Conservation (phyloP, 2,113 vertebrate genomes). For the Corythoichthys haematopterus region DNA sequence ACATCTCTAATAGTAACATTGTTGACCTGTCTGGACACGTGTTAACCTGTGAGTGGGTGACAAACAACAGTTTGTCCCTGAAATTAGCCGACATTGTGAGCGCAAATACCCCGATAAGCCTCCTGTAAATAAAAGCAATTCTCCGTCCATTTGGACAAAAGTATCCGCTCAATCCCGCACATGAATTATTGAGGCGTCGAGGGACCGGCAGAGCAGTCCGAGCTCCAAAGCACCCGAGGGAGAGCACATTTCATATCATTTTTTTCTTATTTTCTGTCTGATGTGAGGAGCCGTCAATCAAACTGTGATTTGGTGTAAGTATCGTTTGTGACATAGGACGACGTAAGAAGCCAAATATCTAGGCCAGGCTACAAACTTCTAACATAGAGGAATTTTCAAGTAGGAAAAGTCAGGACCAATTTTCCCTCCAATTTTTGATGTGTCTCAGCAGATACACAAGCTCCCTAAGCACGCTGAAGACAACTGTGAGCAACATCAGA, state of each 20-base stretch:
- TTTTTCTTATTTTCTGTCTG: neutral
- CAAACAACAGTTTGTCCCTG: neutral
- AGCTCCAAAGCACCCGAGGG: neutral
- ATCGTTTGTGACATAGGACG: neutral
- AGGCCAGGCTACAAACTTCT: too few species aligned
- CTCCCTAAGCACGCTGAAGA: too few species aligned
- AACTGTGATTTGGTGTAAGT: neutral
- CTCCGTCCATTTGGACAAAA: constrained; percentile 2
- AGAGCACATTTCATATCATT: neutral
- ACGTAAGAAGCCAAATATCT: neutral
- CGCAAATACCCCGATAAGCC: neutral
- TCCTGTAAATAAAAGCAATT: constrained; percentile 9
- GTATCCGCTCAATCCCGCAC: constrained; percentile 1
- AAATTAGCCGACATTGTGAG: neutral
- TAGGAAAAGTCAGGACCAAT: too few species aligned
- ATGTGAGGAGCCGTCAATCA: neutral
- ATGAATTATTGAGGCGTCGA: constrained; percentile 2
- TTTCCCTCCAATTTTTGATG: too few species aligned
- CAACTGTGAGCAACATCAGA: too few species aligned
- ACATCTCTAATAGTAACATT: neutral
- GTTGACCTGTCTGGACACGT: neutral
- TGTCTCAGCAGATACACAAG: too few species aligned
- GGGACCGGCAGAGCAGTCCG: neutral
- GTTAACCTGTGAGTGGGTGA: neutral
- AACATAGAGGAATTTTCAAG: too few species aligned